Evolutionary conservation across 2,888 invertebrate species (phyloP), one percentile per base, ranked within the genome.

Genomic region (Geotrupes spiniger): DNA sequence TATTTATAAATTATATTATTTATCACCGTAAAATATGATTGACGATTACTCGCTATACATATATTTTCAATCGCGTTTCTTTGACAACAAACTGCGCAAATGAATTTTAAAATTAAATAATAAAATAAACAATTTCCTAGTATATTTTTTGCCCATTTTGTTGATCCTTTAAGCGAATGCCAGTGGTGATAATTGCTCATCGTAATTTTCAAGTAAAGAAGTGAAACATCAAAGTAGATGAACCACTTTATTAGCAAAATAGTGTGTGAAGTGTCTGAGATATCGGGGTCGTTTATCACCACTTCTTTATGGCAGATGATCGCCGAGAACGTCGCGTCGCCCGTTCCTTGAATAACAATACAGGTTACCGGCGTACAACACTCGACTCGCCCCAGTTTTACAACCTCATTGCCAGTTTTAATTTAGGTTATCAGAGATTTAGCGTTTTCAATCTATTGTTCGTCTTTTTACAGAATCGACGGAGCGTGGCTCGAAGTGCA

Each of bases 341-440:
- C 14, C 33, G 33, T 33, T 33, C 14, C 33, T 33, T 15, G 33
- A 33, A 33, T 33, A 33, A 33, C 33, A 48, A 48, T 48, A 42
- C 47, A 16, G 42, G 28, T 36, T 38, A 42, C 42, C 42, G 36
- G 29, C 36, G 31, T 21, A 42, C 41, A 40, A 36, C 52, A 41
- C 49, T 47, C 42, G 39, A 51, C 47, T 38, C 42, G 50, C 36
- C 45, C 53, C 45, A 53, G 33, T 47, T 51, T 51, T 42, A 42
- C 44, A 47, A 42, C 48, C 51, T 48, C 46, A 38, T 39, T 39
- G 36, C 36, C 42, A 25, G 41, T 37, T 46, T 46, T 53, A 53
- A 53, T 52, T 49, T 46, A 38, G 46, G 46, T 41, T 46, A 51
- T 51, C 51, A 28, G 45, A 37, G 42, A 33, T 33, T 33, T 33